phyloP scores from a whole-genome alignment of 2,797 vertebrate species.

The Cossypha caffra region DNA sequence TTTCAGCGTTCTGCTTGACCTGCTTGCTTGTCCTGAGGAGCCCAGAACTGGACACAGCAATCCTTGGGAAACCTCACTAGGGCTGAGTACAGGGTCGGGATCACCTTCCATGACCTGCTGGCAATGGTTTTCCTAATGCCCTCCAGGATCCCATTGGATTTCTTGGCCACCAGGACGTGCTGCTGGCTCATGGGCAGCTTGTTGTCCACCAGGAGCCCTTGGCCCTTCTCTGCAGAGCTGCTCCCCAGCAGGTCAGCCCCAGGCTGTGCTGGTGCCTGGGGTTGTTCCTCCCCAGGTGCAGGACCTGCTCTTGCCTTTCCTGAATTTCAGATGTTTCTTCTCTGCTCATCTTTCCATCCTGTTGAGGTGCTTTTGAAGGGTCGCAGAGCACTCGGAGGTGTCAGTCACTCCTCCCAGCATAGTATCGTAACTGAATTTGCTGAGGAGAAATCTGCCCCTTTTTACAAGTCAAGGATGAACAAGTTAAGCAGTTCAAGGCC shows the following conservation, averaged over 20 bases:
- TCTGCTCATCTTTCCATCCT: not conserved
- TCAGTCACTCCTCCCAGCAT: not conserved
- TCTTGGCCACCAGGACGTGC: not conserved
- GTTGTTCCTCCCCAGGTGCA: not conserved
- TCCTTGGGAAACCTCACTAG: not conserved
- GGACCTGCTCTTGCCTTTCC: not conserved
- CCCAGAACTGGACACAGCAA: not conserved
- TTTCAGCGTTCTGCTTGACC: not conserved
- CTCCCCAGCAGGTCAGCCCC: not conserved
- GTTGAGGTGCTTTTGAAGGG: not conserved
- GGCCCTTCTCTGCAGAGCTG: not conserved
- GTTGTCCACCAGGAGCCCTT: not conserved
- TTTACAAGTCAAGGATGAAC: not conserved
- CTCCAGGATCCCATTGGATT: not conserved
- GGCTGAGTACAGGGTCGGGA: no score
- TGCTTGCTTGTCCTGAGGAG: not conserved
- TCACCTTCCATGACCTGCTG: not conserved
- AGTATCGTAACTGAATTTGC: not conserved
- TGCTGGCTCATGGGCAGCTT: not conserved
- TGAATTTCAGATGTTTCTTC: not conserved
- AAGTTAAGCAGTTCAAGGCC: not conserved
- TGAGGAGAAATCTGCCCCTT: not conserved
- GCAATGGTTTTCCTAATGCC: accelerated
- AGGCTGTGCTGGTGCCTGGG: not conserved
- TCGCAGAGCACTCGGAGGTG: not conserved